Base-by-base conservation (phyloP, 1,140 invertebrate genomes). In the Cydia pomonella region DNA sequence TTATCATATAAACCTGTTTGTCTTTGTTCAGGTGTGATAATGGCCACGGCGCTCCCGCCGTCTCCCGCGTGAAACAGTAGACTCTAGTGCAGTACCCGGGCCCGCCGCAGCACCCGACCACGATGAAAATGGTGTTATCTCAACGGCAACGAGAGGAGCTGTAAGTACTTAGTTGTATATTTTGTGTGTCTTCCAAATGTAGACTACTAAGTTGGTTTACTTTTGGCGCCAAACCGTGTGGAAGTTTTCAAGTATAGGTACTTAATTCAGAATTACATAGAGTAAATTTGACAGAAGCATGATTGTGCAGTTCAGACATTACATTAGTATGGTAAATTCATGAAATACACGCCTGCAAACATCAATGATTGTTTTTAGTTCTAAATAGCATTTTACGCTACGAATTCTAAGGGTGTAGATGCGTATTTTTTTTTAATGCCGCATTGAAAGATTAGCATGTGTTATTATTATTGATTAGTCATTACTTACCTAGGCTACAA, bases 61-160 rank as follows among this genome's bases (percentile, higher is more conserved):
- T 89, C 87, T 85, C 91, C 91, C 82, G 91, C 86, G 89, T 92
- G 89, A 92, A 89, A 79, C 73, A 81, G 84, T 81, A 91, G 85
- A 89, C 87, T 89, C 86, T 82, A 85, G 86, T 87, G 87, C 88
- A 92, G 90, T 84, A 90, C 84, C 80, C 82, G 84, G 86, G 84
- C 85, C 82, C 79, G 85, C 87, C 85, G 87, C 82, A 79, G 79
- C 81, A 87, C 77, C 86, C 87, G 82, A 93, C 92, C 95, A 97
- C 95, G 94, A 97, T 97, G 97, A 98, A 97, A 98, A 99, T 99
- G 98, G 98, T 99, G 95, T 96, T 99, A 95, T 99, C 98, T 94
- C 98, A 99, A 96, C 97, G 98, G 94, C 98, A 99, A 96, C 97
- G 97, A 95, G 98, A 99, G 96, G 98, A 99, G 96, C 95, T 99